These are phyloP conservation scores for Homalodisca vitripennis DNA, from an alignment of 1,140 invertebrate genomes.

Conservation along the genomic window DNA sequence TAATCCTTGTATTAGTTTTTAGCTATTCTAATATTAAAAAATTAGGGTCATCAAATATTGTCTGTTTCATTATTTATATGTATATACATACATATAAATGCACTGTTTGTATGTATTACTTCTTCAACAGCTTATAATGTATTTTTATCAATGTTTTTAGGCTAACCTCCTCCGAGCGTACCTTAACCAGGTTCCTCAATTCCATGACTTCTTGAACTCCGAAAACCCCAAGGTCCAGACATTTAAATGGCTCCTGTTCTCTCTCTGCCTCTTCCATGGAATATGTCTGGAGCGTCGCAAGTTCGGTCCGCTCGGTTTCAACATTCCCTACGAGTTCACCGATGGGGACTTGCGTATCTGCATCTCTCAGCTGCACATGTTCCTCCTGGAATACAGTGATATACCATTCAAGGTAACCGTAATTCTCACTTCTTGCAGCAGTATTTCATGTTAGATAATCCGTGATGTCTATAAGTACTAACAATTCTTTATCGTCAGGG, in stretches of 20 bases:
- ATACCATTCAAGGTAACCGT: slow-evolving; percentile 61
- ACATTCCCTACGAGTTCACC: slow-evolving; percentile 75
- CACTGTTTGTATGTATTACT: not conserved
- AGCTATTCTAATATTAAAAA: no score
- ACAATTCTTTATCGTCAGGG: no score
- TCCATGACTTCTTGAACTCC: slow-evolving; percentile 55
- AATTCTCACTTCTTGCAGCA: not conserved
- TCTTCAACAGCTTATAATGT: no score
- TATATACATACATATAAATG: not conserved
- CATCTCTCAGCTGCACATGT: slow-evolving; percentile 67
- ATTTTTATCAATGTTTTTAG: no score
- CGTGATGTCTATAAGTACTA: no score
- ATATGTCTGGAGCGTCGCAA: slow-evolving; percentile 66
- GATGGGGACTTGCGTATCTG: slow-evolving; percentile 73
- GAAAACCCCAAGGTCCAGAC: slow-evolving; percentile 53
- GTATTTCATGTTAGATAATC: not conserved
- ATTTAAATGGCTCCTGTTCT: slow-evolving; percentile 65
- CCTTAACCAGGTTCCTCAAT: slow-evolving; percentile 51
- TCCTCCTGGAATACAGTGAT: slow-evolving; percentile 60
- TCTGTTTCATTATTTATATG: no score
- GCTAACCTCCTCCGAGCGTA: slow-evolving; percentile 67
- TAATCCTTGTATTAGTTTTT: no score
- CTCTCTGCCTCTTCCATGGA: slow-evolving; percentile 71
- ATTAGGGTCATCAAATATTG: no score
- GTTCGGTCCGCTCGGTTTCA: slow-evolving; percentile 72